Evolutionary conservation across 2,888 invertebrate genomes (phyloP).

Genomic region (Drosophila neonasuta): DNA sequence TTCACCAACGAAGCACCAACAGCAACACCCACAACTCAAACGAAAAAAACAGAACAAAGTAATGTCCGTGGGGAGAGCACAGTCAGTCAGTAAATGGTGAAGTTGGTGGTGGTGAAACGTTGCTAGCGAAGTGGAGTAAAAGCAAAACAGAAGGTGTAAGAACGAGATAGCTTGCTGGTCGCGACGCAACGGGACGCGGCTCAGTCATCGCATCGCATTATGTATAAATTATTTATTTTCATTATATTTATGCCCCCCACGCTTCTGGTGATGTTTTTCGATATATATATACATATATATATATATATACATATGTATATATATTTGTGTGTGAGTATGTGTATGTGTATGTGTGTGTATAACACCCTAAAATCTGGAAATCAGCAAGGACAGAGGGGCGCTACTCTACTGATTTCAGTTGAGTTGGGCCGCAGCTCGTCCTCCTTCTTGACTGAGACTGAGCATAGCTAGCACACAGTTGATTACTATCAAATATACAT

Average conservation of each 20-base stretch:
- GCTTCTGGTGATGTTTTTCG: slow-evolving; percentile 10
- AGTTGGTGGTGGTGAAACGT: slow-evolving; percentile 39
- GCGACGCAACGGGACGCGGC: slow-evolving; percentile 9
- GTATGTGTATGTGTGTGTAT: slow-evolving; percentile 1
- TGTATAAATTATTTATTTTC: slow-evolving; percentile 77
- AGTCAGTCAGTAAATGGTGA: neutral
- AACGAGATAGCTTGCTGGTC: too few relatives aligned
- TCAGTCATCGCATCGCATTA: slow-evolving; percentile 62
- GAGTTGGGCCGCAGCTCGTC: slow-evolving; percentile 46
- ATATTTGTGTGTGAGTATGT: too few relatives aligned
- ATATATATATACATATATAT: too few relatives aligned
- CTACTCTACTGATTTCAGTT: slow-evolving; percentile 13
- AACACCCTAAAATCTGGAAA: slow-evolving; percentile 30
- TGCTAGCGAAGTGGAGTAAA: slow-evolving; percentile 38
- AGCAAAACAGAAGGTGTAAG: slow-evolving; percentile 29
- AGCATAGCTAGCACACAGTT: slow-evolving; percentile 3
- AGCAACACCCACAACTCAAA: slow-evolving; percentile 61
- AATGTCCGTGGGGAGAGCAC: neutral
- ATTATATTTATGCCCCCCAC: slow-evolving; percentile 62
- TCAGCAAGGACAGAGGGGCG: neutral
- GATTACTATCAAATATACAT: neutral
- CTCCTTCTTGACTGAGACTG: slow-evolving; percentile 35
- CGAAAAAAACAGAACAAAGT: slow-evolving; percentile 52
- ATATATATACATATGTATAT: too few relatives aligned
- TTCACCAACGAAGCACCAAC: slow-evolving; percentile 20